Conservation (phyloP, 2,113 vertebrate species). For the Eulemur rufifrons region DNA sequence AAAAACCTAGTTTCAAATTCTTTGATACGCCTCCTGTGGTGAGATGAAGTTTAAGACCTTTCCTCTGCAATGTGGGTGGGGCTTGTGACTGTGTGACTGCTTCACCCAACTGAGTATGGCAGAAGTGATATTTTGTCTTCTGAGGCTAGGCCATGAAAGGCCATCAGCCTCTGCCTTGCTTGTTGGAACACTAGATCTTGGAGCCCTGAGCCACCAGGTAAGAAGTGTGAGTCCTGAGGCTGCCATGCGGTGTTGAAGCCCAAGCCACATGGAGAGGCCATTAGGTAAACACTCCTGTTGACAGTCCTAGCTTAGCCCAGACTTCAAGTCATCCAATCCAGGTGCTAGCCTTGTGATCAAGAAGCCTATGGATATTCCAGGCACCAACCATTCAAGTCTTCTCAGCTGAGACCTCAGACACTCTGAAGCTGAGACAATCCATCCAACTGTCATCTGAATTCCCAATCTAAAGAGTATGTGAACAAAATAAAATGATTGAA, state of each 20-base stretch:
- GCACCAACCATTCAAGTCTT: not conserved
- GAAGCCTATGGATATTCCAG: slow-evolving; percentile 1
- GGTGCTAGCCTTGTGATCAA: not conserved
- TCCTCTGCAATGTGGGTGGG: not conserved
- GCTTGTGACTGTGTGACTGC: not conserved
- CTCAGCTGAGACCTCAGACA: not conserved
- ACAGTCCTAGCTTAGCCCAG: not conserved
- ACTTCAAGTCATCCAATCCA: not conserved
- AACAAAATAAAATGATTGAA: not conserved
- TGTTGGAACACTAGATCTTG: not conserved
- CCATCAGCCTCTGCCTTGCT: not conserved
- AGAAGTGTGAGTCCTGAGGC: not conserved
- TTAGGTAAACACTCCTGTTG: not conserved
- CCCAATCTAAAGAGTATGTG: not conserved
- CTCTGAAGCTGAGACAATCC: not conserved
- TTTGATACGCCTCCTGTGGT: not conserved
- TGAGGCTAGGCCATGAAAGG: not conserved
- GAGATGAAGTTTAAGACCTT: not conserved
- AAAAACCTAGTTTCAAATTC: not conserved
- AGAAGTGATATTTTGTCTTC: not conserved
- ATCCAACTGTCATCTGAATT: not conserved
- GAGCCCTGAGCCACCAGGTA: not conserved
- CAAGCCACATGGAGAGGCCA: not conserved
- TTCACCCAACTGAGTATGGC: not conserved
- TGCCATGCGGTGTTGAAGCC: not conserved